A percentile compares a stretch with the other conserved stretches of the same genome.
Conservation (phyloP, 2,888 invertebrate genomes). For the Pheosia tremula region DNA sequence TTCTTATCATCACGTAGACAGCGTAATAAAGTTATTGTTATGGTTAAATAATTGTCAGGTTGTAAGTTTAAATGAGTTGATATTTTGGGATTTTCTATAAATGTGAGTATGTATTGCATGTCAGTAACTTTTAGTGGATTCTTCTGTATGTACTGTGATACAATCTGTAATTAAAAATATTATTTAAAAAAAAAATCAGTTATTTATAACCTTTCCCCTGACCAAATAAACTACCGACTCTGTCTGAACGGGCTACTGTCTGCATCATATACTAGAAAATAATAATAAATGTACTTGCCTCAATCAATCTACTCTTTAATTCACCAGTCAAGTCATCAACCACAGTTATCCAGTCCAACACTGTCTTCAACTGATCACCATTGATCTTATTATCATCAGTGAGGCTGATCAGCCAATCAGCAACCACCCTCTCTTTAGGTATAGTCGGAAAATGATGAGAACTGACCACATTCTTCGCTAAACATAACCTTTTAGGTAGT, state of each 20-base stretch:
- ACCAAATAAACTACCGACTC: too few relatives aligned
- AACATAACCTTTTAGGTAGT: conserved; percentile 77
- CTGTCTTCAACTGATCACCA: conserved; percentile 56
- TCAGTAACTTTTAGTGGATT: conserved; percentile 57
- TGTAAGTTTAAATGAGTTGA: conserved; percentile 54
- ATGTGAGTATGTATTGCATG: conserved; percentile 52
- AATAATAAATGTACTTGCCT: conserved; percentile 52
- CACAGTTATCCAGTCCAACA: conserved; percentile 61
- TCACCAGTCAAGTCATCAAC: conserved; percentile 66
- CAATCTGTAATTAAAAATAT: conserved; percentile 56
- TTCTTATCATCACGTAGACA: conserved; percentile 46
- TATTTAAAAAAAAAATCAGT: conserved; percentile 2
- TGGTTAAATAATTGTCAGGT: conserved; percentile 60
- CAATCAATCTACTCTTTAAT: conserved; percentile 66
- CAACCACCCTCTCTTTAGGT: conserved; percentile 78
- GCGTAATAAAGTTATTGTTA: conserved; percentile 60
- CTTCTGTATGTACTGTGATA: conserved; percentile 62
- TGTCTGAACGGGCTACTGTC: too few relatives aligned
- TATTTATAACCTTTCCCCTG: too few relatives aligned
- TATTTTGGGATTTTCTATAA: conserved; percentile 68
- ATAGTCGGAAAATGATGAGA: conserved; percentile 75
- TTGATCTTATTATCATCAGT: conserved; percentile 54
- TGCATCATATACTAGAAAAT: too few relatives aligned
- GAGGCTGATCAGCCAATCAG: conserved; percentile 75
- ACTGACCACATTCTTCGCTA: conserved; percentile 80